Conservation (phyloP, 2,888 invertebrate genomes). For the Lycocerus yunnanus region DNA sequence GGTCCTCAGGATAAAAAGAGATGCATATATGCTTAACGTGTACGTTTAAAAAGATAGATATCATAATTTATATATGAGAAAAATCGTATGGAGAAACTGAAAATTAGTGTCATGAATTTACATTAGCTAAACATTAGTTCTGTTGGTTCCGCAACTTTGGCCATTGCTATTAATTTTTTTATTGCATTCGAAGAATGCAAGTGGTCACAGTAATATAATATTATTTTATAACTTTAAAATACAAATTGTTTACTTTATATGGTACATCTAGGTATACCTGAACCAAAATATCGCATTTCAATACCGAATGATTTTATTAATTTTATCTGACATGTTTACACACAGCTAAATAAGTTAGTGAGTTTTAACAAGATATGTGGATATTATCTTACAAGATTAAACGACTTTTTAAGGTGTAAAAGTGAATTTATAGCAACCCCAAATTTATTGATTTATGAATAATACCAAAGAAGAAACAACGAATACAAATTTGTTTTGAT, state of each 20-base stretch:
- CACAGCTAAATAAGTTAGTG: constrained; percentile 30
- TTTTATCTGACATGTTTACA: constrained; percentile 35
- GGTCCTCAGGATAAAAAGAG: constrained; percentile 35
- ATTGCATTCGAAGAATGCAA: neutral
- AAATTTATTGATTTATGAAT: neutral
- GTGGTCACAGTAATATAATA: neutral
- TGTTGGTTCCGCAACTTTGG: neutral
- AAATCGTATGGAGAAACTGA: constrained; percentile 31
- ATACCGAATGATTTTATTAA: constrained; percentile 33
- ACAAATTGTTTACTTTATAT: constrained; percentile 26
- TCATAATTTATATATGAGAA: constrained; percentile 30
- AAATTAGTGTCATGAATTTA: constrained; percentile 40
- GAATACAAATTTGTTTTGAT: neutral
- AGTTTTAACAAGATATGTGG: constrained; percentile 23
- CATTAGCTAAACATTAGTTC: constrained; percentile 15
- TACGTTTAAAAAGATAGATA: constrained; percentile 11
- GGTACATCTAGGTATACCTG: neutral
- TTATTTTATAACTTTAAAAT: neutral
- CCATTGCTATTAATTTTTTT: neutral
- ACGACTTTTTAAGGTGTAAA: constrained; percentile 6
- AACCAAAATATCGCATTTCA: constrained; percentile 34
- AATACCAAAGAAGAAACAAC: neutral
- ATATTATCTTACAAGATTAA: constrained; percentile 24
- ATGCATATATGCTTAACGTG: neutral
- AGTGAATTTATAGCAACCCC: neutral